Percentiles rank a stretch among this genome's conserved stretches.
These are phyloP conservation scores for Macrobrachium rosenbergii DNA, from an alignment of 1,140 invertebrate genomes.

Conservation along the genomic window DNA sequence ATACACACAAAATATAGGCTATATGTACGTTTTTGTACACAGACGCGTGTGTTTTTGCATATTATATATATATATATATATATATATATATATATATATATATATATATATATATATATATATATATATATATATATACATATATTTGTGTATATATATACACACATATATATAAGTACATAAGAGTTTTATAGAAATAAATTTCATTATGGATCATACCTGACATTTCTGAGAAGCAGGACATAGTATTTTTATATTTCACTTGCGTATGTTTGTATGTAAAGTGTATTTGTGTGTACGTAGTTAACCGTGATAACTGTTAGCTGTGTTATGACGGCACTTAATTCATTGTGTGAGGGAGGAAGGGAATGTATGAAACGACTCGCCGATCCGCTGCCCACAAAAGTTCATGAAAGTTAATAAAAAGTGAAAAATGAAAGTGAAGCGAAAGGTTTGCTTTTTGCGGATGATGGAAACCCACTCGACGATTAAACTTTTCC, in stretches of 20 bases:
- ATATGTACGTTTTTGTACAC: neutral
- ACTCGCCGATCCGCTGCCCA: too few species aligned
- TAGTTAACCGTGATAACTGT: neutral
- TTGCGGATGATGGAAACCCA: too few species aligned
- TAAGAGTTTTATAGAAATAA: too few species aligned
- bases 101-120: slow-evolving; percentile 15
- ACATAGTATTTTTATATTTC: too few species aligned
- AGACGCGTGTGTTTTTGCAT: neutral
- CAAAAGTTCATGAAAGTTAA: too few species aligned
- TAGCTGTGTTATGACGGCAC: neutral
- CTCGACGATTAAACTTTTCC: too few species aligned
- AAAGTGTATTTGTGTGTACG: neutral
- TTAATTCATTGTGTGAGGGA: neutral
- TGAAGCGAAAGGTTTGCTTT: too few species aligned
- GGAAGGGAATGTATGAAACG: neutral
- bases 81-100: slow-evolving; percentile 37
- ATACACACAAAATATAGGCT: too few species aligned
- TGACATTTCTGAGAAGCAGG: too few species aligned
- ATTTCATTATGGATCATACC: too few species aligned
- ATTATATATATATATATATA: slow-evolving; percentile 12
- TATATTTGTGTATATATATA: neutral
- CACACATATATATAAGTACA: too few species aligned
- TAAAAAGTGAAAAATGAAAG: too few species aligned
- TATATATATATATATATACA: neutral
- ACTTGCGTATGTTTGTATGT: slow-evolving; percentile 19